Conservation (phyloP, 2,888 invertebrate genomes). For the Drosophila silvestris region DNA sequence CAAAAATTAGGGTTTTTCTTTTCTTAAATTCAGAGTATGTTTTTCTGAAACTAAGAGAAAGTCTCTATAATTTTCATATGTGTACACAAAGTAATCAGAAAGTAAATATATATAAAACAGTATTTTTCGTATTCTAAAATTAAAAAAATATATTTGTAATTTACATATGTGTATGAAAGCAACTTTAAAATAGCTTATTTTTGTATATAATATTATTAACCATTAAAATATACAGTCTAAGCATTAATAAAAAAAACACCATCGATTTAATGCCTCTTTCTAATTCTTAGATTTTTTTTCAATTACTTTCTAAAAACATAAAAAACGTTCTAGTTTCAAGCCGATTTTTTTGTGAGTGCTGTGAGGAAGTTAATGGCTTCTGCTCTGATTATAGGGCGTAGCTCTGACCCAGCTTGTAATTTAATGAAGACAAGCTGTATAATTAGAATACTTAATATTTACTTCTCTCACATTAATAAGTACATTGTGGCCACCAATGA, state of each 20-base stretch:
- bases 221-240: too few relatives aligned
- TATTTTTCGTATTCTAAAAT: not conserved
- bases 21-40: too few relatives aligned
- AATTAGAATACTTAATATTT: conserved; percentile 31
- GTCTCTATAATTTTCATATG: not conserved
- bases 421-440: conserved; percentile 17
- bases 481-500: conserved; percentile 11
- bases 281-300: too few relatives aligned
- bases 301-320: not conserved
- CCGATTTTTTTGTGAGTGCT: not conserved
- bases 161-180: not conserved
- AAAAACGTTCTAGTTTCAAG: not conserved
- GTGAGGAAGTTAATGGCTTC: not conserved
- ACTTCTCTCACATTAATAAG: conserved; percentile 8
- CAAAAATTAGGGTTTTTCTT: not conserved
- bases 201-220: not conserved
- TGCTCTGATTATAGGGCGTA: not conserved
- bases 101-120: not conserved
- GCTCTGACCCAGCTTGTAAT: conserved; percentile 7
- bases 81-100: not conserved
- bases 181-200: not conserved
- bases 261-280: not conserved
- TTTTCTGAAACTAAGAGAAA: too few relatives aligned
- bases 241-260: too few relatives aligned
- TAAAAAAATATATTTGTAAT: not conserved